Conservation (phyloP, 2,797 vertebrate species). For the Rhinophrynus dorsalis region DNA sequence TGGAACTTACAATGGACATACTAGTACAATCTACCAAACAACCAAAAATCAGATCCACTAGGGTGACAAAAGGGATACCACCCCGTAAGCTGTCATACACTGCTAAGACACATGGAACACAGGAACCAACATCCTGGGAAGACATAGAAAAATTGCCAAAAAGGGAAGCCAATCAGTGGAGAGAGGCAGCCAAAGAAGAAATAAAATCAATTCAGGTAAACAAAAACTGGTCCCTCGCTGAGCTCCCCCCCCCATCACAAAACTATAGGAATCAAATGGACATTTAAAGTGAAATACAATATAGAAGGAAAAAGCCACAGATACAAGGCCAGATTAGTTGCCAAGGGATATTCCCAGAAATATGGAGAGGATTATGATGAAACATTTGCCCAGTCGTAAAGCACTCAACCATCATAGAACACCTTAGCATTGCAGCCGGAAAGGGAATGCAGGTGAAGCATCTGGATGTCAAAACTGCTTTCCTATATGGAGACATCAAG, state of each 20-base stretch:
- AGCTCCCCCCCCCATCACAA: neutral
- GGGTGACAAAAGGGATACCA: neutral
- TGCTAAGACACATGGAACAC: neutral
- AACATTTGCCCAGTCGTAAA: neutral
- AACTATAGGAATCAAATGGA: neutral
- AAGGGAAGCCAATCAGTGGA: neutral
- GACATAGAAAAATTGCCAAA: neutral
- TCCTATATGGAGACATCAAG: neutral
- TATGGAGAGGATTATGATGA: neutral
- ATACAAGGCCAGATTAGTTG: neutral
- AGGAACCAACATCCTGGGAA: neutral
- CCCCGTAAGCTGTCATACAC: too few relatives aligned
- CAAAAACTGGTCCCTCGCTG: neutral
- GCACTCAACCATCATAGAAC: neutral
- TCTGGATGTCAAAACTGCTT: neutral
- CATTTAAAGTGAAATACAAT: neutral
- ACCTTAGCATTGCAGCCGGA: neutral
- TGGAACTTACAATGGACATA: too few relatives aligned
- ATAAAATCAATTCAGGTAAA: neutral
- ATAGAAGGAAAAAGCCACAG: neutral
- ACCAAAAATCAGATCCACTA: neutral
- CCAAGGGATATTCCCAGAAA: constrained; percentile 7
- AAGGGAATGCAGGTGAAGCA: neutral
- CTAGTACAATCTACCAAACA: neutral
- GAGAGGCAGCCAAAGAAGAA: neutral